phyloP scores from a whole-genome alignment of 2,797 vertebrate genomes.

The Poeciliopsis paucimaculata region DNA sequence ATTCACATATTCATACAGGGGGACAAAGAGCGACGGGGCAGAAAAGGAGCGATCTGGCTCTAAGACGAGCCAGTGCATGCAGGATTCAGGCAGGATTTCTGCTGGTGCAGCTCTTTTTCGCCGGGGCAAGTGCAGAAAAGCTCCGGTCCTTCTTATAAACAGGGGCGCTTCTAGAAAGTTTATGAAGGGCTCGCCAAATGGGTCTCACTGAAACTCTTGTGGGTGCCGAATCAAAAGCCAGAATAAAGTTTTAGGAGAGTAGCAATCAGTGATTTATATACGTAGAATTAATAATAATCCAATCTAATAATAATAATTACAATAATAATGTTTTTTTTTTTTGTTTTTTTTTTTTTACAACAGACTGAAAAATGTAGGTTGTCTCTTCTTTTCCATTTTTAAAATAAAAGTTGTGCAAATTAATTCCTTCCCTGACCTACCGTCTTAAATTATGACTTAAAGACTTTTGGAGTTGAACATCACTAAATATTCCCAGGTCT shows the following conservation, averaged over 20 bases:
- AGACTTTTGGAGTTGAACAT: not conserved
- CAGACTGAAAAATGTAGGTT: not conserved
- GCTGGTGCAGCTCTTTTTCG: slow-evolving; percentile 71
- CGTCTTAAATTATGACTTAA: not conserved
- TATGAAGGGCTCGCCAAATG: not conserved
- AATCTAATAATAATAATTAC: too few species aligned
- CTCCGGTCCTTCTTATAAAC: slow-evolving; percentile 34
- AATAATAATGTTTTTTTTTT: too few species aligned
- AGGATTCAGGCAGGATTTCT: slow-evolving; percentile 57
- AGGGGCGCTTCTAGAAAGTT: not conserved
- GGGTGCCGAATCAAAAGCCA: not conserved
- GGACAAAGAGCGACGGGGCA: slow-evolving; percentile 49
- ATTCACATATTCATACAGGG: slow-evolving; percentile 68
- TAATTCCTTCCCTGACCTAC: not conserved
- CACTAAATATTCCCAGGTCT: not conserved
- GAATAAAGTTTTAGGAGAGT: not conserved
- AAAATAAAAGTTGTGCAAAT: not conserved
- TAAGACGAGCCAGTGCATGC: slow-evolving; percentile 48
- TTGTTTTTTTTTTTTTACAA: not conserved
- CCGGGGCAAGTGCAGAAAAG: slow-evolving; percentile 46
- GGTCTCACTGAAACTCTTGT: not conserved
- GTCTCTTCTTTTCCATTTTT: not conserved
- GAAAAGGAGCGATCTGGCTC: slow-evolving; percentile 55
- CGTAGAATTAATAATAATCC: not conserved
- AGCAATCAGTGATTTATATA: not conserved